Evolutionary conservation across 2,113 vertebrate genomes (phyloP).

Genomic region (Hiodon tergisus): DNA sequence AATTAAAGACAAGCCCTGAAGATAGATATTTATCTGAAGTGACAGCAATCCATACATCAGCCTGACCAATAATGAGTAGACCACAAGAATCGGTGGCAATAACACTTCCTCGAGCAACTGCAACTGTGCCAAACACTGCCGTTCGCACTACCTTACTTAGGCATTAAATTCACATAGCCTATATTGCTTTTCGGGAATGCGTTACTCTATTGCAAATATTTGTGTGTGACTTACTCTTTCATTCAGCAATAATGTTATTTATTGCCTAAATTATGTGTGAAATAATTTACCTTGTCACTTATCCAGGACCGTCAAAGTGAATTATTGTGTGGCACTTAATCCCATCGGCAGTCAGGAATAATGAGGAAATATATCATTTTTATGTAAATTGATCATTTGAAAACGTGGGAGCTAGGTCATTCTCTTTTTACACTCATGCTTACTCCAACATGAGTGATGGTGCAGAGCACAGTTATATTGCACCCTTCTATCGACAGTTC

Average conservation of each 20-base stretch:
- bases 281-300: not conserved
- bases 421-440: not conserved
- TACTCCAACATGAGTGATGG: not conserved
- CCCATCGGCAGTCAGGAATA: constrained; percentile 36
- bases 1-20: not conserved
- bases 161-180: not conserved
- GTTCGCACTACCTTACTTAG: not conserved
- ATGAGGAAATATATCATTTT: constrained; percentile 44
- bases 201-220: constrained; percentile 3
- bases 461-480: not conserved
- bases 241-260: constrained; percentile 11
- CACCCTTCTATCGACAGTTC: not conserved
- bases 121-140: not conserved
- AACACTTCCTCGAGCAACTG: constrained; percentile 7
- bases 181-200: not conserved
- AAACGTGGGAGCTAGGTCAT: not conserved
- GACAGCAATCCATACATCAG: not conserved
- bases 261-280: not conserved
- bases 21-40: not conserved
- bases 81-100: not conserved
- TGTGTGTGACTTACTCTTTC: constrained; percentile 4
- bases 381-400: constrained; percentile 44
- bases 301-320: constrained; percentile 34
- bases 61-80: not conserved
- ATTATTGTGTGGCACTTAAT: constrained; percentile 37